Conservation (phyloP, 2,113 vertebrate genomes). For the Heterochromis multidens region DNA sequence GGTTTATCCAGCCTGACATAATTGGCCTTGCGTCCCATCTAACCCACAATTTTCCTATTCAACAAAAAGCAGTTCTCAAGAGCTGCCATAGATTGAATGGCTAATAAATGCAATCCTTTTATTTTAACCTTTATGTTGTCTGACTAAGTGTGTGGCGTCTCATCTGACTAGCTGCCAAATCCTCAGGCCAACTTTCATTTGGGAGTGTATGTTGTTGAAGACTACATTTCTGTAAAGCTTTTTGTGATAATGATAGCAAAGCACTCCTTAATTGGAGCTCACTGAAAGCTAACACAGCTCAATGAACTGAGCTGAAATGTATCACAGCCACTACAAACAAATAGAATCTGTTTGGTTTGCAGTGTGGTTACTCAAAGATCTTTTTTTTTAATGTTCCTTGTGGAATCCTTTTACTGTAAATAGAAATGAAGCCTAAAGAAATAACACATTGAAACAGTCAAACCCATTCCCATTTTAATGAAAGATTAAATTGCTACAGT, state of each 20-base stretch:
- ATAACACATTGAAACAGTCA: neutral
- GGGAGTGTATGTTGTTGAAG: neutral
- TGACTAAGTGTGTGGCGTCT: neutral
- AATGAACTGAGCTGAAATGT: neutral
- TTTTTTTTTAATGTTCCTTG: neutral
- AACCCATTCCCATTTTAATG: neutral
- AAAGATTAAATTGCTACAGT: neutral
- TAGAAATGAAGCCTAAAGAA: neutral
- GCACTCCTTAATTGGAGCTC: neutral
- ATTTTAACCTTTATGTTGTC: neutral
- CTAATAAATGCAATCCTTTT: neutral
- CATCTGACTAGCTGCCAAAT: neutral
- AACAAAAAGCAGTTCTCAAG: neutral
- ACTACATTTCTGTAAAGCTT: neutral
- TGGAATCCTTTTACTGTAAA: neutral
- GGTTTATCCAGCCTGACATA: neutral
- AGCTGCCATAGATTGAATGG: neutral
- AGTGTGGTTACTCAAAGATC: neutral
- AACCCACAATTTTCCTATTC: neutral
- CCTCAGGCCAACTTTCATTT: neutral
- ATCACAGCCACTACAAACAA: neutral
- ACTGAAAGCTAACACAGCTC: neutral
- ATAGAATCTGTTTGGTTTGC: neutral
- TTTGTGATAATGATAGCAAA: neutral
- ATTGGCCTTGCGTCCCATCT: neutral